Percentiles rank a stretch among this genome's conserved stretches.
These are phyloP conservation scores for Gopherus evgoodei DNA, from an alignment of 2,113 vertebrate species.

Conservation along the genomic window DNA sequence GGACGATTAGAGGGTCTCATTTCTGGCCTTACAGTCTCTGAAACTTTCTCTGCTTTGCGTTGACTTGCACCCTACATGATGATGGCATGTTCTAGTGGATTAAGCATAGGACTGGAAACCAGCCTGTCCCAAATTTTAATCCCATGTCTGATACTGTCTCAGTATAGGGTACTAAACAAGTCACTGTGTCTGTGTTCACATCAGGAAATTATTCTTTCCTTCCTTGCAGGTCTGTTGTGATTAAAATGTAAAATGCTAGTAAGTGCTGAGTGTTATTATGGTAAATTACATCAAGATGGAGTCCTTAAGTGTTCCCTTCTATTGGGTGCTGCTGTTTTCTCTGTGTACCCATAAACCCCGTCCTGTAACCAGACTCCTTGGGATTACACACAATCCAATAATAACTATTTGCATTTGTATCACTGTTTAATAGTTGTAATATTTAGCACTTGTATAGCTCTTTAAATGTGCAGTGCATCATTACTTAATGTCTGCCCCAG, in stretches of 20 bases:
- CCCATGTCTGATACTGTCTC: background rate
- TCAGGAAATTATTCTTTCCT: slow-evolving; percentile 55
- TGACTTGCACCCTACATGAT: fast-evolving
- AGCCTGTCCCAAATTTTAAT: background rate
- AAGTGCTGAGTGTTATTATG: background rate
- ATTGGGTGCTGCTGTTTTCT: background rate
- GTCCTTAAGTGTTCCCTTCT: background rate
- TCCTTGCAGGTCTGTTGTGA: background rate
- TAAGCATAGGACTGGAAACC: background rate
- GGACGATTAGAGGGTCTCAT: background rate
- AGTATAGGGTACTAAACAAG: slow-evolving; percentile 25
- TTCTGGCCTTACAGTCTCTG: fast-evolving
- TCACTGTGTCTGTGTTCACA: slow-evolving; percentile 19
- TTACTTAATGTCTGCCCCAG: slow-evolving; percentile 51
- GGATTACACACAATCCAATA: fast-evolving
- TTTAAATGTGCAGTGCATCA: background rate
- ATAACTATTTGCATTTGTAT: fast-evolving
- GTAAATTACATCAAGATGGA: background rate
- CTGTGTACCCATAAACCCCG: background rate
- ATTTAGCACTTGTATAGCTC: background rate
- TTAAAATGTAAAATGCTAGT: background rate
- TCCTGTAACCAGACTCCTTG: background rate
- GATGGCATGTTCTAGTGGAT: background rate
- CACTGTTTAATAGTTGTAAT: background rate
- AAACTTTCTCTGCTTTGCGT: background rate